Base-by-base conservation (phyloP, 2,113 vertebrate species). In the Hyla sarda region DNA sequence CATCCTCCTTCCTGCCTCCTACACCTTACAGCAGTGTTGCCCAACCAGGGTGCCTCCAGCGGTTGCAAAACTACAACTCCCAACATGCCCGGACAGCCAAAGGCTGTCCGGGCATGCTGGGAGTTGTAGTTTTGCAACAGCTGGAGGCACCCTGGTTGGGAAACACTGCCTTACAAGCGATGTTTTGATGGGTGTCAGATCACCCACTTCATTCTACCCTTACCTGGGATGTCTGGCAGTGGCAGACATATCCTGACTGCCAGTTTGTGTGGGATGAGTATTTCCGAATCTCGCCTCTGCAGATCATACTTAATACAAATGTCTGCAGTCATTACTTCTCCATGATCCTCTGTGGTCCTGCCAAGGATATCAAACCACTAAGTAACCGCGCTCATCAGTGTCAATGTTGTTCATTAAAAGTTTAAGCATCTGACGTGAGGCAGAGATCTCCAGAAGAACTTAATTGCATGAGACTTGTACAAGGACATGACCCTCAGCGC, bases 281-380 rank as follows among this genome's bases (percentile, higher is more conserved):
- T 48, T 72, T 28, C 47, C 34, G 71, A 25, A 50, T 28, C 23
- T 77, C 37, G 50, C n/a, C 54, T 75, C 71, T 45, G 82, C 82
- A 76, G 72, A 67, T 65, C 45, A 48, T 85, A 54, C 78, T 76
- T 85, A 85, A 54, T 83, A 71, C 41, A 73, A 32, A 62, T 52
- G 28, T 85, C 83, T 32, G 56, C 73, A 85, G 73, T 85, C 41
- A 77, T 67, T 50, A 32, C 34, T 52, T 50, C 32, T 62, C 28
- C 23, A 37, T 25, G 41, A 47, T 62, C 67, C 69, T 77, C n/a
- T 69, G 41, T 50, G 52, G 62, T 30, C 52, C 19, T 76, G 82
- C 82, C 82, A 84, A 84, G 28, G 56, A 75, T 52, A 65, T 85
- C 28, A 67, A 28, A 21, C 11, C 76, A 75, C 45, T 77, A 52